phyloP scores from a whole-genome alignment of 2,888 invertebrate genomes.

The Cantharis rufa region DNA sequence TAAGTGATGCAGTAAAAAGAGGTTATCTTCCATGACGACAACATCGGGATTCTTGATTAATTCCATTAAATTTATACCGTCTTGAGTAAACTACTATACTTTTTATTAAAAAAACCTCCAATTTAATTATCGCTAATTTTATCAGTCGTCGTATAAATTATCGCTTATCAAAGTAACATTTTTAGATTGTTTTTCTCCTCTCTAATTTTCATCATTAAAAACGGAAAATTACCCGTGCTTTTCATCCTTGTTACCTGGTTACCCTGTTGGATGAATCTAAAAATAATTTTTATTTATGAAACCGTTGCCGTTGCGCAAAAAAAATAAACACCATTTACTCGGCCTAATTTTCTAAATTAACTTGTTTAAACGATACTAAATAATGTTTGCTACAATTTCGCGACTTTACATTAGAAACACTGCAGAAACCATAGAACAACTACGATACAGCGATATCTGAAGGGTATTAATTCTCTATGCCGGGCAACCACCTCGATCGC shows the following conservation, averaged over 20 bases:
- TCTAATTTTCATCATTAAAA: background rate
- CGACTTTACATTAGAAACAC: too few relatives aligned
- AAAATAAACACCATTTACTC: background rate
- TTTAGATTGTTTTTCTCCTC: background rate
- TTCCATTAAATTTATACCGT: background rate
- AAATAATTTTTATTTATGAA: background rate
- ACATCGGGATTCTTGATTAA: slow-evolving; percentile 8
- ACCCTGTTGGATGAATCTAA: background rate
- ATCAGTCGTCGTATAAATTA: background rate
- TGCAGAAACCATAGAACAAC: too few relatives aligned
- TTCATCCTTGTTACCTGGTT: background rate
- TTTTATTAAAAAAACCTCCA: background rate
- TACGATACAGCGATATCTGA: too few relatives aligned
- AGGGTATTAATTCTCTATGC: too few relatives aligned
- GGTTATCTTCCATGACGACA: slow-evolving; percentile 7
- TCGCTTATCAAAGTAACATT: background rate
- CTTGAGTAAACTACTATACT: background rate
- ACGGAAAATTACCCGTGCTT: background rate
- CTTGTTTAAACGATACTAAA: background rate
- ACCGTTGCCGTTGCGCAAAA: background rate
- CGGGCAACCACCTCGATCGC: too few relatives aligned
- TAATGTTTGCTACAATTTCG: too few relatives aligned
- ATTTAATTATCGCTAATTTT: background rate
- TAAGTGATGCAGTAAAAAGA: slow-evolving; percentile 24
- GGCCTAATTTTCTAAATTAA: background rate